Evolutionary conservation across 2,797 vertebrate species (phyloP).

Genomic region (Sebastes alutus): DNA sequence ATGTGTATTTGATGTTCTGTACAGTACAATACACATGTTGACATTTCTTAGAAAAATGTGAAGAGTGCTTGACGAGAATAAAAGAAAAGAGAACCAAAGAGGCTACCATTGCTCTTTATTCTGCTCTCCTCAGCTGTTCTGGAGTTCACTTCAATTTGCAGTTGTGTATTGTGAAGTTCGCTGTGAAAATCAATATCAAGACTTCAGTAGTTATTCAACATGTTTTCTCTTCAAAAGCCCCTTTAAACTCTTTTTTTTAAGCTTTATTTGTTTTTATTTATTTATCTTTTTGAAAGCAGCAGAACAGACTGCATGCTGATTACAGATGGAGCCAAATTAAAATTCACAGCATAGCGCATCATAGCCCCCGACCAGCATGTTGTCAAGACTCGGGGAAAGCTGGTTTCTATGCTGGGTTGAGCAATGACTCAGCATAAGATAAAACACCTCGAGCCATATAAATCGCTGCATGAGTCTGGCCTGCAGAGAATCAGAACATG

Average conservation of each 20-base stretch:
- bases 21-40: neutral
- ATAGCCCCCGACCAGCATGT: constrained; percentile 14
- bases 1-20: neutral
- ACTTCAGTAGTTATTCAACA: constrained; percentile 3
- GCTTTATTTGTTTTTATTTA: constrained; percentile 20
- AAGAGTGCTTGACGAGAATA: neutral
- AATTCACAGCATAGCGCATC: constrained; percentile 41
- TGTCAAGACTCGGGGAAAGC: constrained; percentile 20
- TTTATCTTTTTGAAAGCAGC: constrained; percentile 31
- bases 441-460: constrained; percentile 29
- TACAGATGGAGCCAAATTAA: constrained; percentile 47
- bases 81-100: neutral
- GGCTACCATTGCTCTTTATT: neutral
- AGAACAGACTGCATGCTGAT: constrained; percentile 35
- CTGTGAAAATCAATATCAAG: constrained; percentile 15
- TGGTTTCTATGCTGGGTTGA: constrained; percentile 16
- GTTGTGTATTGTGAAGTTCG: neutral
- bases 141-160: neutral
- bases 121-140: neutral
- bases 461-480: constrained; percentile 29
- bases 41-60: neutral
- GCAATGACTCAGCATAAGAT: constrained; percentile 46
- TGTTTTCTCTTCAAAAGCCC: constrained; percentile 9
- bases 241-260: neutral
- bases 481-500: neutral